Evolutionary conservation across 37 sponge, comb jelly and placozoan genomes (phyloP).

Genomic region (Chondrilla cf. caribensis): DNA sequence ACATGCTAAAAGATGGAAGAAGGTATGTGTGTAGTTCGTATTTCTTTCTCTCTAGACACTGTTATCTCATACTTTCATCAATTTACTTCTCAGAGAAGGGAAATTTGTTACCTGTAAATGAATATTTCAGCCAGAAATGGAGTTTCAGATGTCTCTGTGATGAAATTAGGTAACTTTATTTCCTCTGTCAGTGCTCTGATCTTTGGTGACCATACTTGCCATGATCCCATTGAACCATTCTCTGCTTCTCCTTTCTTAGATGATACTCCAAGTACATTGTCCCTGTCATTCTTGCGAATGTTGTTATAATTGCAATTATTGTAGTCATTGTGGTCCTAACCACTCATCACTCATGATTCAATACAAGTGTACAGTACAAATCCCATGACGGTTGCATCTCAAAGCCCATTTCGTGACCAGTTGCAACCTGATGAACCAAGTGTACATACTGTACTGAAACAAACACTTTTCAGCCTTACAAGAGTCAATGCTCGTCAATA

Average conservation of each 20-base stretch:
- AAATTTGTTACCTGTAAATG: not conserved
- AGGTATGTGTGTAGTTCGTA: not conserved
- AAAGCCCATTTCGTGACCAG: not conserved
- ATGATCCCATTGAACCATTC: too few relatives aligned
- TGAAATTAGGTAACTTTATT: constrained; percentile 51
- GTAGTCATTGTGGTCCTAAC: constrained; percentile 50
- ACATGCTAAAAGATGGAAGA: not conserved
- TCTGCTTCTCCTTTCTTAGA: constrained; percentile 22
- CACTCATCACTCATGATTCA: not conserved
- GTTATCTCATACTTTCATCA: too few relatives aligned
- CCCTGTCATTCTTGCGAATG: constrained; percentile 49
- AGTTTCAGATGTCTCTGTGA: constrained; percentile 50
- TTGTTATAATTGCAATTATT: constrained; percentile 47
- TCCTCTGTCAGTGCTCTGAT: not conserved
- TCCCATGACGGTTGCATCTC: constrained; percentile 9
- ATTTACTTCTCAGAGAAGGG: too few relatives aligned
- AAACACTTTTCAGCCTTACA: too few relatives aligned
- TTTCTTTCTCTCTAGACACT: too few relatives aligned
- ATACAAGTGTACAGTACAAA: not conserved
- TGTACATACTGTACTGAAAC: too few relatives aligned
- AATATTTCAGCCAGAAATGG: not conserved
- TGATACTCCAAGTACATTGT: constrained; percentile 75
- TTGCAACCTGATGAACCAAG: constrained; percentile 7
- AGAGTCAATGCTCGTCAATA: too few relatives aligned
- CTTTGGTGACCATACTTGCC: too few relatives aligned